Conservation (phyloP, 2,113 vertebrate genomes). For the Pomatorhinus ruficollis region DNA sequence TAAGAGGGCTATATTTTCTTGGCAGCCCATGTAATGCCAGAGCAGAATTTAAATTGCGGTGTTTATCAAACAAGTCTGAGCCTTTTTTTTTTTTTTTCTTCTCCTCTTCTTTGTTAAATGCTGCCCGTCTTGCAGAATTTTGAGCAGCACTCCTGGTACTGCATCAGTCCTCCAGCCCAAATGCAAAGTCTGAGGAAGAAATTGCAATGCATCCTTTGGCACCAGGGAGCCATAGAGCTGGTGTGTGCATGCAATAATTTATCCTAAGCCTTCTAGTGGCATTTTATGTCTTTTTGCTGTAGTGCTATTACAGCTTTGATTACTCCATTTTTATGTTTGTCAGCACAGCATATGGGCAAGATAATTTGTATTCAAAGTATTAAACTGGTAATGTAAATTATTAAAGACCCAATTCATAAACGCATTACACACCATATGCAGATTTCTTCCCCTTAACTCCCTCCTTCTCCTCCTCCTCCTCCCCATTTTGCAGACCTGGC, state of each 20-base stretch:
- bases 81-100: not conserved
- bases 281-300: slow-evolving; percentile 74
- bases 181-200: slow-evolving; percentile 56
- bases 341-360: slow-evolving; percentile 73
- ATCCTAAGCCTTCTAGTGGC: slow-evolving; percentile 70
- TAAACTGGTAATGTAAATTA: slow-evolving; percentile 77
- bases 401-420: slow-evolving; percentile 77
- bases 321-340: slow-evolving; percentile 78
- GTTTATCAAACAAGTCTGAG: slow-evolving; percentile 15
- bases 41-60: slow-evolving; percentile 24
- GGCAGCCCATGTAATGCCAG: slow-evolving; percentile 8
- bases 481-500: not conserved
- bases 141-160: not conserved
- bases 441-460: slow-evolving; percentile 19
- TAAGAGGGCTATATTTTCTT: slow-evolving; percentile 21
- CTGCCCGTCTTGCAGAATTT: not conserved
- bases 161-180: slow-evolving; percentile 37
- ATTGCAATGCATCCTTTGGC: slow-evolving; percentile 65
- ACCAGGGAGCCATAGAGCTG: slow-evolving; percentile 66
- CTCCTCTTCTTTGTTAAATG: not conserved
- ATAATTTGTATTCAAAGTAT: slow-evolving; percentile 78
- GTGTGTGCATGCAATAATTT: slow-evolving; percentile 69
- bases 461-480: not conserved
- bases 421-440: slow-evolving; percentile 66
- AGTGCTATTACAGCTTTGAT: slow-evolving; percentile 75